Conservation (phyloP, 2,888 invertebrate genomes). For the Drosophila anomelani region DNA sequence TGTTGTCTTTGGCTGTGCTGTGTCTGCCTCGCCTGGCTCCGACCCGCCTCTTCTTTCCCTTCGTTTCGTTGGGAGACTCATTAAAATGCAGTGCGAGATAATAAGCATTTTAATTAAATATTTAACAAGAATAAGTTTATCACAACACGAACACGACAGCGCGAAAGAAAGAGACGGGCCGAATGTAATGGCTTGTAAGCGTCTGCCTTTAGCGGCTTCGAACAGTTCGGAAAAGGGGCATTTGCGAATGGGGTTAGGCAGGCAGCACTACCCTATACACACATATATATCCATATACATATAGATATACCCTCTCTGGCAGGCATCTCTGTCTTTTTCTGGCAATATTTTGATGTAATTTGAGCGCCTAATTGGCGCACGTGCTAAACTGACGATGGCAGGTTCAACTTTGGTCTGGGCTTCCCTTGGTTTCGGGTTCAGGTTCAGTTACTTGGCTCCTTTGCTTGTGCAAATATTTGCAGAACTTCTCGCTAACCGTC, state of each 20-base stretch:
- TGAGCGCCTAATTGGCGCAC: slow-evolving; percentile 80
- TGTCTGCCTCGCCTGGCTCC: slow-evolving; percentile 16
- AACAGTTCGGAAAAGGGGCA: slow-evolving; percentile 51
- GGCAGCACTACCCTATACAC: not conserved
- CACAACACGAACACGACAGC: slow-evolving; percentile 71
- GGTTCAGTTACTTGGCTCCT: slow-evolving; percentile 46
- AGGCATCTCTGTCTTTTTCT: slow-evolving; percentile 12
- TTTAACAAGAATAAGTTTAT: slow-evolving; percentile 84
- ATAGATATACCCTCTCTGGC: not conserved
- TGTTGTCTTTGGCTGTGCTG: slow-evolving; percentile 67
- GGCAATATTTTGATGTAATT: slow-evolving; percentile 79
- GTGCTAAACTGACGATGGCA: slow-evolving; percentile 64
- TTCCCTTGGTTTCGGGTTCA: slow-evolving; percentile 27
- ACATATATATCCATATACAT: not conserved
- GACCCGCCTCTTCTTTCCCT: slow-evolving; percentile 1
- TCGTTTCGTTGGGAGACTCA: slow-evolving; percentile 77
- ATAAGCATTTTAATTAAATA: slow-evolving; percentile 82
- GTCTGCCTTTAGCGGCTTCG: slow-evolving; percentile 72
- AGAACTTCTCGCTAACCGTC: slow-evolving; percentile 40
- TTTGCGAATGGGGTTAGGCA: slow-evolving; percentile 17
- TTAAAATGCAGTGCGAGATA: slow-evolving; percentile 81
- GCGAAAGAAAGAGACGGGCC: slow-evolving; percentile 17
- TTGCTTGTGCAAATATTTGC: slow-evolving; percentile 47
- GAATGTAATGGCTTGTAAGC: slow-evolving; percentile 75
- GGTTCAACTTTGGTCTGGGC: slow-evolving; percentile 36